Percentiles rank a stretch among this genome's conserved stretches.
These are phyloP conservation scores for Papilio elwesi DNA, from an alignment of 2,888 invertebrate genomes.

Conservation along the genomic window DNA sequence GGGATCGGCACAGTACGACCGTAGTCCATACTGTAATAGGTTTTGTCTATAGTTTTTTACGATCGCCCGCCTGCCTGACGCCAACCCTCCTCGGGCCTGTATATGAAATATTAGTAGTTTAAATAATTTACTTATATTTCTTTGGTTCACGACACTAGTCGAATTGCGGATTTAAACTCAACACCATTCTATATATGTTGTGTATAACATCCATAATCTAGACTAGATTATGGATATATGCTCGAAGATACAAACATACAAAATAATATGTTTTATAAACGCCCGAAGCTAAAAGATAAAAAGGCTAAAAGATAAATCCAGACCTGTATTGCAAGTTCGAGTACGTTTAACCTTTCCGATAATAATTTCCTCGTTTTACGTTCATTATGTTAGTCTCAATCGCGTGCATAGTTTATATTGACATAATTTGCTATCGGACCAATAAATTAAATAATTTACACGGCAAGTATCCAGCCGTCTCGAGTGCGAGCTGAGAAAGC, in stretches of 20 bases:
- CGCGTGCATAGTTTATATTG: conserved; percentile 26
- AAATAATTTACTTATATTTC: too few species aligned
- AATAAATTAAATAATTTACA: conserved; percentile 44
- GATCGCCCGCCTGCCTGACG: too few species aligned
- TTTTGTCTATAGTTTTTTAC: too few species aligned
- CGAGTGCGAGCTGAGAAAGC: conserved; percentile 52
- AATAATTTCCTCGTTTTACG: conserved; percentile 20
- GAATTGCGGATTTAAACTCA: too few species aligned
- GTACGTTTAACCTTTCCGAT: conserved; percentile 13
- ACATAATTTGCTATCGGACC: conserved; percentile 35
- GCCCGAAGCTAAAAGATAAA: not conserved
- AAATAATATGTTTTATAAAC: not conserved
- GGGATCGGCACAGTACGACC: too few species aligned
- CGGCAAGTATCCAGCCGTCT: conserved; percentile 46
- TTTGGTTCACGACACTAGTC: too few species aligned
- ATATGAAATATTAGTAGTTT: too few species aligned
- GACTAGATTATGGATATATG: not conserved
- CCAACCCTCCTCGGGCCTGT: too few species aligned
- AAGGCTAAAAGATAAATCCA: too few species aligned
- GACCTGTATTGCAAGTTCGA: not conserved
- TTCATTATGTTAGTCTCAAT: conserved; percentile 29
- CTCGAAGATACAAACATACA: not conserved
- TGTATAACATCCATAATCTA: too few species aligned
- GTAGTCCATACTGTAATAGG: too few species aligned
- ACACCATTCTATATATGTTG: too few species aligned